Evolutionary conservation across 2,113 vertebrate genomes (phyloP), one percentile per base, ranked within the genome.

Genomic region (Corynorhinus townsendii): DNA sequence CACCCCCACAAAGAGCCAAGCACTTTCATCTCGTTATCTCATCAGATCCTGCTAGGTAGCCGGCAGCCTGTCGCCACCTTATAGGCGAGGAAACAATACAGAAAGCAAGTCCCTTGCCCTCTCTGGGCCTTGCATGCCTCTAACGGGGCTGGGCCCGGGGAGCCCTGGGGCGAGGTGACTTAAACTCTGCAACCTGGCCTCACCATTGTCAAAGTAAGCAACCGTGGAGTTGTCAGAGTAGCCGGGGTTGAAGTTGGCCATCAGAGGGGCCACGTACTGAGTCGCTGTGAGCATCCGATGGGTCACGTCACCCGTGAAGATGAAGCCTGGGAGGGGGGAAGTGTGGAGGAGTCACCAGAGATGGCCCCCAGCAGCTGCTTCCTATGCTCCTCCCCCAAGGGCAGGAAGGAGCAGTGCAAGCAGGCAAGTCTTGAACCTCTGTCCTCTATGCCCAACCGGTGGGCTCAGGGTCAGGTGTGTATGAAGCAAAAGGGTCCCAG

Each of bases 191-290:
- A 47, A 15, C 76, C 72, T 19, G 68, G 20, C 59, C 99, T 98
- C 96, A 99, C 99, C 99, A 0, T 99, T 99, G 98, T 99, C 99
- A 40, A 98, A 98, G 97, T 99, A 99, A 92, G 97, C 98, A 45
- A 99, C 98, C 5, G 99, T 99, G 71, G 99, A 99, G 93, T 99
- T 99, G 26, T 90, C 98, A 17, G 99, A 99, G 97, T 98, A 99
- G 97, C 99, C 99, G 64, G 99, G 99, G 98, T 99, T 99, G 97
- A 99, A 99, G 98, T 99, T 99, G 95, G 99, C 99, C 99, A 99
- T 99, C 73, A 99, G 99, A 1, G 99, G 99, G 0, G 99, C 99
- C 2, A 99, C 97, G 56, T 99, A 99, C 96, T 99, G 99, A 0
- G 99, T 99, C 35, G 99, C 99, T 0, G 99, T 99, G 62, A 99